A percentile compares a stretch with the other conserved stretches of the same genome.
These are phyloP conservation scores for Pantala flavescens DNA, from an alignment of 1,140 invertebrate species.

Conservation along the genomic window DNA sequence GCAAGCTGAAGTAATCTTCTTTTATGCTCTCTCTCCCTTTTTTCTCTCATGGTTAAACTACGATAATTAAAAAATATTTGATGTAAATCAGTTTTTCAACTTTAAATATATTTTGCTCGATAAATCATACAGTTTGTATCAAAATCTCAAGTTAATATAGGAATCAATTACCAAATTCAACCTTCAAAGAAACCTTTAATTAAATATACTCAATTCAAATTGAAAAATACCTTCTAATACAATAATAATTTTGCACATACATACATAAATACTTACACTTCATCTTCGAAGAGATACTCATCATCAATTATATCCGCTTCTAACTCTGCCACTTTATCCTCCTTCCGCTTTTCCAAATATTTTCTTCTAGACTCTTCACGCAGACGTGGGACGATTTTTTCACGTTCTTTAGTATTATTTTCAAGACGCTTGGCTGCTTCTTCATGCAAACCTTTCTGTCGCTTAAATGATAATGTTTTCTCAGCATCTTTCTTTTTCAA, in stretches of 20 bases:
- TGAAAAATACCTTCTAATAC: too few species aligned
- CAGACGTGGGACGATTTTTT: slow-evolving; percentile 77
- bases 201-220: too few species aligned
- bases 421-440: slow-evolving; percentile 88
- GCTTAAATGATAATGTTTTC: slow-evolving; percentile 66
- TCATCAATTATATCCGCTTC: slow-evolving; percentile 94
- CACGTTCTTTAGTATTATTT: slow-evolving; percentile 71
- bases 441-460: slow-evolving; percentile 39
- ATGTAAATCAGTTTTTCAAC: too few species aligned
- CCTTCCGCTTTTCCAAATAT: slow-evolving; percentile 91
- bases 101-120: too few species aligned
- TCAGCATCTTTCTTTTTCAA: slow-evolving; percentile 84
- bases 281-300: slow-evolving; percentile 86
- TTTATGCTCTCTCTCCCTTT: slow-evolving; percentile 75
- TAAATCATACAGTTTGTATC: too few species aligned
- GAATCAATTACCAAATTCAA: too few species aligned
- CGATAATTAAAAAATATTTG: slow-evolving; percentile 28
- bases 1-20: slow-evolving; percentile 83
- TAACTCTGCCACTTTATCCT: slow-evolving; percentile 91
- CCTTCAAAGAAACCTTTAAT: too few species aligned
- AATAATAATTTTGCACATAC: too few species aligned
- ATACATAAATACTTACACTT: slow-evolving; percentile 50
- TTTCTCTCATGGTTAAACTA: slow-evolving; percentile 78
- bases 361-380: slow-evolving; percentile 83
- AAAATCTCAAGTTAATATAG: too few species aligned